These are phyloP conservation scores for Anneissia japonica DNA, from an alignment of 35 echinoderm and acorn worm species.

Conservation along the genomic window DNA sequence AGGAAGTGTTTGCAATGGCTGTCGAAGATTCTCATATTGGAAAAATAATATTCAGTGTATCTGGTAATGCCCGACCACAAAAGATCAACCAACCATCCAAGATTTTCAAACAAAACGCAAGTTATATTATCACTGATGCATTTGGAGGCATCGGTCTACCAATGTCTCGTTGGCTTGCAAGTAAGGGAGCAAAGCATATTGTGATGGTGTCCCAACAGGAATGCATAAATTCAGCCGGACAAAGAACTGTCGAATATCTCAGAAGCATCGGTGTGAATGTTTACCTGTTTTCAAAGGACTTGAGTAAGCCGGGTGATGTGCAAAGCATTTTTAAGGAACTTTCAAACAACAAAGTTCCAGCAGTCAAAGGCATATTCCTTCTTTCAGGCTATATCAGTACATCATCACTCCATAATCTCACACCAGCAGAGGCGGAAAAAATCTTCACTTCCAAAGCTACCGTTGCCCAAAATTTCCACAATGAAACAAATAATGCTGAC, in stretches of 20 bases:
- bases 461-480: constrained; percentile 30
- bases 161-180: constrained; percentile 56
- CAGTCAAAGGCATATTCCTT: constrained; percentile 57
- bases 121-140: constrained; percentile 64
- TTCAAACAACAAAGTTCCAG: neutral
- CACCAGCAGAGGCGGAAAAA: neutral
- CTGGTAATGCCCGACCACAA: neutral
- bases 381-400: constrained; percentile 25
- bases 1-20: constrained; percentile 7
- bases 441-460: constrained; percentile 31
- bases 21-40: constrained; percentile 24
- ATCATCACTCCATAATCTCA: constrained; percentile 22
- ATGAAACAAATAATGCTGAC: constrained; percentile 27
- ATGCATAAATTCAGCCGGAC: neutral
- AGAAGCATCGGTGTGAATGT: constrained; percentile 29
- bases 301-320: neutral
- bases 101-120: constrained; percentile 60
- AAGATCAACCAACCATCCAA: neutral
- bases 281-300: constrained; percentile 12
- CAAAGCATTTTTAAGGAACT: neutral
- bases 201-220: constrained; percentile 33
- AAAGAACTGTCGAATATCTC: constrained; percentile 36
- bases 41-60: constrained; percentile 9
- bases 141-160: constrained; percentile 58
- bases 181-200: constrained; percentile 64